Percentiles rank a stretch among this genome's conserved stretches.
Conservation (phyloP, 2,888 invertebrate genomes). For the Anticlea derivata region DNA sequence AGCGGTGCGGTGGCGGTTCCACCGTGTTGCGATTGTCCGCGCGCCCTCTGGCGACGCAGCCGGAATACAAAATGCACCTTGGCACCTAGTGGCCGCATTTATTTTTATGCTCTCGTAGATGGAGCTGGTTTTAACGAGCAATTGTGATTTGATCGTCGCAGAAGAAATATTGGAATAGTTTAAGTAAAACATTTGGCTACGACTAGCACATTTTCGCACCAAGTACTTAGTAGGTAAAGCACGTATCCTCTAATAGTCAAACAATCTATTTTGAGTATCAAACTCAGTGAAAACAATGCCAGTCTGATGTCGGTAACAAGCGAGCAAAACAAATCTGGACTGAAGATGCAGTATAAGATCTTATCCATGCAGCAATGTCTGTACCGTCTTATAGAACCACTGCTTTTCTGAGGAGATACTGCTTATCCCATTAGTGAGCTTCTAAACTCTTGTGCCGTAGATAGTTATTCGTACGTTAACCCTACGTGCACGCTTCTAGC, state of each 20-base stretch:
- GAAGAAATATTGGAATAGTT: background rate
- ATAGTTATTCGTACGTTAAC: background rate
- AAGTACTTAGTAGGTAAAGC: no score
- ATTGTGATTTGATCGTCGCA: background rate
- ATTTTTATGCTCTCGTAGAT: slow-evolving; percentile 2
- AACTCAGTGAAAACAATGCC: no score
- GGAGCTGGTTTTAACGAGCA: background rate
- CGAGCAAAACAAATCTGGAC: no score
- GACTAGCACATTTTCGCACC: no score
- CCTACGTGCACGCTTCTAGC: background rate
- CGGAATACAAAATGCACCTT: slow-evolving; percentile 14
- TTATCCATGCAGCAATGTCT: no score
- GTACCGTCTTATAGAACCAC: background rate
- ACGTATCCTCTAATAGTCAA: no score
- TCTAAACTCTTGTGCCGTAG: background rate
- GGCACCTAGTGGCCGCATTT: slow-evolving; percentile 9
- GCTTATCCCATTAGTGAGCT: background rate
- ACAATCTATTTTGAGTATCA: no score
- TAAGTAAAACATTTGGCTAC: background rate
- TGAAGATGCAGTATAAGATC: no score
- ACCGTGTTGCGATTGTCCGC: background rate
- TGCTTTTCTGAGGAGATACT: background rate
- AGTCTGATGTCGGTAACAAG: no score
- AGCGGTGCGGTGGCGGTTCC: no score
- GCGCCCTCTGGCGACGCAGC: slow-evolving; percentile 4